phyloP scores from a whole-genome alignment of 2,113 vertebrate species.

The Eleginops maclovinus region DNA sequence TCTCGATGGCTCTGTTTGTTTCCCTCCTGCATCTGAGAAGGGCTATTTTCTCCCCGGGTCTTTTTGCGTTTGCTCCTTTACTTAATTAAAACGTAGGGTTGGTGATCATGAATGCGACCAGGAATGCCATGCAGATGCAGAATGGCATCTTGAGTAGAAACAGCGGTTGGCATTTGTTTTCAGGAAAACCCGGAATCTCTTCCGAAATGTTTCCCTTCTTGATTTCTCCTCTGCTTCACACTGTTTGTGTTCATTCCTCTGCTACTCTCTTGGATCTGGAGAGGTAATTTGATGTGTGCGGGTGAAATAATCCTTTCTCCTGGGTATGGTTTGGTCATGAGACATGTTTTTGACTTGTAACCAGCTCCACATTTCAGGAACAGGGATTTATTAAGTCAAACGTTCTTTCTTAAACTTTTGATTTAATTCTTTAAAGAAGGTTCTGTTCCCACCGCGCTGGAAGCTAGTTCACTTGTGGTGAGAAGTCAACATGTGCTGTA shows the following conservation, averaged over 20 bases:
- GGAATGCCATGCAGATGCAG: constrained; percentile 62
- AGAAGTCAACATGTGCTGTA: background rate
- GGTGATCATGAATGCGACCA: constrained; percentile 64
- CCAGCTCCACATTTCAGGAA: background rate
- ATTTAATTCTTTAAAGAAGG: no score
- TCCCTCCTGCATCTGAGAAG: constrained; percentile 68
- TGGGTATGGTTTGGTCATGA: background rate
- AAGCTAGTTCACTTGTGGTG: no score
- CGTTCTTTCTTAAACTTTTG: no score
- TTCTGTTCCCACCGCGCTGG: background rate
- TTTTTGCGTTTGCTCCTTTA: constrained; percentile 56
- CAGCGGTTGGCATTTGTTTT: constrained; percentile 57
- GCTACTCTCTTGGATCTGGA: background rate
- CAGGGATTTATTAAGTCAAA: background rate
- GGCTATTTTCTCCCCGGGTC: constrained; percentile 65
- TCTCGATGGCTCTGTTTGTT: constrained; percentile 73
- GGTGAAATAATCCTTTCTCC: constrained; percentile 18
- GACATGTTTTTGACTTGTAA: constrained; percentile 12
- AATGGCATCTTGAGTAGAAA: constrained; percentile 65
- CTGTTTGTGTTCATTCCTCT: constrained; percentile 42
- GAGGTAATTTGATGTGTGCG: constrained; percentile 24
- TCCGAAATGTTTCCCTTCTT: constrained; percentile 46
- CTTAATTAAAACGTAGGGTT: constrained; percentile 70
- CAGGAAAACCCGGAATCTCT: constrained; percentile 64
- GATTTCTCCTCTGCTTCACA: constrained; percentile 29